These are phyloP conservation scores for Dermatophagoides farinae DNA, from an alignment of 1,140 invertebrate genomes.

Conservation along the genomic window DNA sequence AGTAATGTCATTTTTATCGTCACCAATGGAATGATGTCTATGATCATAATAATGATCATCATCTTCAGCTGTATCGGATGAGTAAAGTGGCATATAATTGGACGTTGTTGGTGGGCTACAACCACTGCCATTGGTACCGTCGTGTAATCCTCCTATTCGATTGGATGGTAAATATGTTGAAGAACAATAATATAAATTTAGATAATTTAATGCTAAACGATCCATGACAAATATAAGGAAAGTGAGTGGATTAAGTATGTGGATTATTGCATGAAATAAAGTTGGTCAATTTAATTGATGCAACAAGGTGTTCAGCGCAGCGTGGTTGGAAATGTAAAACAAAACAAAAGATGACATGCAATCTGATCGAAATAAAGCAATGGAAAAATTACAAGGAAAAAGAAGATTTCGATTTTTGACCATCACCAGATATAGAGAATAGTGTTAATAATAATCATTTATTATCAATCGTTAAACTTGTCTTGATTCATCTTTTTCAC, in stretches of 20 bases:
- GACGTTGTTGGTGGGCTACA: neutral
- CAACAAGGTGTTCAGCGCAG: too few species aligned
- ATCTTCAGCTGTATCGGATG: conserved; percentile 3
- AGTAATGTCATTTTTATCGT: neutral
- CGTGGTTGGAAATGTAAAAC: too few species aligned
- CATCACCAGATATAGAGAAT: too few species aligned
- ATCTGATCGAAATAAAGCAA: too few species aligned
- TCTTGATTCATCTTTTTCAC: neutral
- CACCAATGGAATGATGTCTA: neutral
- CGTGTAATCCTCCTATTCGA: too few species aligned
- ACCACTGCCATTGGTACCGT: too few species aligned
- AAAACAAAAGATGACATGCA: too few species aligned
- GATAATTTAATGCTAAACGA: neutral
- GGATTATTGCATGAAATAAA: too few species aligned
- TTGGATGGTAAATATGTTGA: neutral
- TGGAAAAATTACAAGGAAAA: neutral
- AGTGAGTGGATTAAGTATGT: neutral
- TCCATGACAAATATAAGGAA: neutral
- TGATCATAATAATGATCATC: neutral
- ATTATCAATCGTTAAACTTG: neutral
- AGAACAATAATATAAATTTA: neutral
- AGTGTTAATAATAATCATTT: too few species aligned
- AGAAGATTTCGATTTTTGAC: too few species aligned
- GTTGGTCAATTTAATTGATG: too few species aligned
- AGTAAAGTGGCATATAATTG: conserved; percentile 1